Base-by-base conservation (phyloP, 2,888 invertebrate species). In the Torymus aiolomorphi region DNA sequence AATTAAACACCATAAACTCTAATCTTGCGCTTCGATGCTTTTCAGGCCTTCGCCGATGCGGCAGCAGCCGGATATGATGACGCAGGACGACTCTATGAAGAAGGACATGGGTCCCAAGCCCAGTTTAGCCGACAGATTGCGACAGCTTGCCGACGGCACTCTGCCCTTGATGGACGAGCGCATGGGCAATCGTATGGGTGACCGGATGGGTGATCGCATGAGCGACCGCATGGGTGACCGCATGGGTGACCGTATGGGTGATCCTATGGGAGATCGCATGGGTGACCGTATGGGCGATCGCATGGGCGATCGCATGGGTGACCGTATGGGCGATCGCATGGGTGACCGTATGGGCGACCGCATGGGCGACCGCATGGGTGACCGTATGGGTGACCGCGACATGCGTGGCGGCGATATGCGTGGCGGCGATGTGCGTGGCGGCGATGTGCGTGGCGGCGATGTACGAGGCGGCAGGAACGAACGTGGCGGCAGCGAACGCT, bases 91-190 rank as follows among this genome's bases (percentile, higher is more conserved):
- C 20, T 16, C 69, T 51, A 78, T 85, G 71, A 90, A 89, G 63
- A 90, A 90, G 63, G 89, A 89, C 1, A 67, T 67, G 24, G 79
- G 67, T 1, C 83, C 86, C 54, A 91, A 91, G 81, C 88, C 87
- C 2, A 90, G 90, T 62, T 85, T 91, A 2, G 88, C 91, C 0
- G 91, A 91, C 31, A 86, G 91, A 14, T 80, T 91, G 3, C 86
- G 91, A 8, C 91, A 89, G 75, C 82, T 91, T 16, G 91, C 91
- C 0, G 91, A 91, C 76, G 90, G 90, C 1, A 89, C 88, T 8
- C 80, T 89, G 62, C 89, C 88, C 0, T 56, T 90, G 1, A 89
- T 89, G 52, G 90, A 90, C 66, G 82, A 82, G 13, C 86, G 89
- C 16, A 87, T 88, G 76, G 89, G 42, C 65, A 81, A 82, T 11